Evolutionary conservation across 2,113 vertebrate genomes (phyloP).

Genomic region (Thermophis baileyi): DNA sequence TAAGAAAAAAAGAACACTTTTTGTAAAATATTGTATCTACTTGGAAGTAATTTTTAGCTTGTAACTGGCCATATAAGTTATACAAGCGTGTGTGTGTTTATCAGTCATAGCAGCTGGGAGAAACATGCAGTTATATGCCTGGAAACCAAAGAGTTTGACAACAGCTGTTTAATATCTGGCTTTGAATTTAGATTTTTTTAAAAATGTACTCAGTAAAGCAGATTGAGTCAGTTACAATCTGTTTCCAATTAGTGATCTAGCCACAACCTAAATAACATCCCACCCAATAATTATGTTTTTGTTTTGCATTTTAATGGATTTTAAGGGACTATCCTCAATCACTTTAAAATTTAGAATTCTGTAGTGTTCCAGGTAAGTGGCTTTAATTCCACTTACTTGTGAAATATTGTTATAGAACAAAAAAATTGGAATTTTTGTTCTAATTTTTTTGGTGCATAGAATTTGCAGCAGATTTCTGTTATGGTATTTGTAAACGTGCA

Average conservation of each 20-base stretch:
- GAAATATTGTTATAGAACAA: neutral
- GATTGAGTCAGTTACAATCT: slow-evolving; percentile 26
- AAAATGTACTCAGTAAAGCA: slow-evolving; percentile 29
- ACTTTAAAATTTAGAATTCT: neutral
- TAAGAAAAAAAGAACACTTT: neutral
- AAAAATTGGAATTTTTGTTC: neutral
- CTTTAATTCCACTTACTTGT: neutral
- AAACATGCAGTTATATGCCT: slow-evolving; percentile 7
- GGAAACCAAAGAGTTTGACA: slow-evolving; percentile 43
- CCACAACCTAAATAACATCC: neutral
- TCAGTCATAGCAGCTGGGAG: slow-evolving; percentile 40
- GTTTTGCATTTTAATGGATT: slow-evolving; percentile 1
- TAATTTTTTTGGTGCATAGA: neutral
- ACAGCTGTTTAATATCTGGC: slow-evolving; percentile 56
- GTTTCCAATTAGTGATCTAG: slow-evolving; percentile 9
- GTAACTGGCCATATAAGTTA: slow-evolving; percentile 24
- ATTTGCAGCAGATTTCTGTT: slow-evolving; percentile 2
- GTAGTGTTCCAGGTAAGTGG: neutral
- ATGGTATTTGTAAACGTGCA: neutral
- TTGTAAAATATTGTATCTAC: neutral
- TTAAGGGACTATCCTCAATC: neutral
- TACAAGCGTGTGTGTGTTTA: neutral
- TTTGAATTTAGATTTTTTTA: slow-evolving; percentile 27
- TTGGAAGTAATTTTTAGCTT: neutral
- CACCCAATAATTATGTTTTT: neutral